A percentile compares a stretch with the other conserved stretches of the same genome.
These are phyloP conservation scores for Melanostigma gelatinosum DNA, from an alignment of 2,113 vertebrate genomes.

Conservation along the genomic window DNA sequence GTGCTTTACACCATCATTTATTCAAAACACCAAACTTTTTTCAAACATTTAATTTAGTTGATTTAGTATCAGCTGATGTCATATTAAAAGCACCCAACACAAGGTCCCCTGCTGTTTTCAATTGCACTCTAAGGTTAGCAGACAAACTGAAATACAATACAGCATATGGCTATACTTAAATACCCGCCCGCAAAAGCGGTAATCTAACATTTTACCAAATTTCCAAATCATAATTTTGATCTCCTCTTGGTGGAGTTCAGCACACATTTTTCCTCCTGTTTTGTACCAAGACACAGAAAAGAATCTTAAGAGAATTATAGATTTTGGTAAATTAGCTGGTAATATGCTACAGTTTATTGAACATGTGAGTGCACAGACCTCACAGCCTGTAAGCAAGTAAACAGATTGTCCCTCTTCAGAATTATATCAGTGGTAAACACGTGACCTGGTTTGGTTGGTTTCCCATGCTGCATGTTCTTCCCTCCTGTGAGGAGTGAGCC, in stretches of 20 bases:
- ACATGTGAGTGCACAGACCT: not conserved
- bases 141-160: constrained; percentile 61
- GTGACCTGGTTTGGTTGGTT: not conserved
- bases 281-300: not conserved
- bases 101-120: constrained; percentile 77
- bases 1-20: not conserved
- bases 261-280: not conserved
- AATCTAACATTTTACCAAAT: not conserved
- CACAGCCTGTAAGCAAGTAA: not conserved
- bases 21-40: constrained; percentile 21
- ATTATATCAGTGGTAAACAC: not conserved
- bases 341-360: not conserved
- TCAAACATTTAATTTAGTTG: constrained; percentile 62
- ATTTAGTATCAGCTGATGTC: constrained; percentile 54
- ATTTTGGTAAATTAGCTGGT: not conserved
- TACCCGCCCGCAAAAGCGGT: not conserved
- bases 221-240: not conserved
- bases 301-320: not conserved
- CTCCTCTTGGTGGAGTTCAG: not conserved
- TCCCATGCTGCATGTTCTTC: not conserved
- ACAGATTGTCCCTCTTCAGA: not conserved
- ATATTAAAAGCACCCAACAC: constrained; percentile 66
- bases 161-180: constrained; percentile 77
- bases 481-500: not conserved
- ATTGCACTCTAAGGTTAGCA: constrained; percentile 76